A percentile compares a stretch with the other conserved stretches of the same genome.
These are phyloP conservation scores for Globia sparganii DNA, from an alignment of 2,888 invertebrate genomes.

Conservation along the genomic window DNA sequence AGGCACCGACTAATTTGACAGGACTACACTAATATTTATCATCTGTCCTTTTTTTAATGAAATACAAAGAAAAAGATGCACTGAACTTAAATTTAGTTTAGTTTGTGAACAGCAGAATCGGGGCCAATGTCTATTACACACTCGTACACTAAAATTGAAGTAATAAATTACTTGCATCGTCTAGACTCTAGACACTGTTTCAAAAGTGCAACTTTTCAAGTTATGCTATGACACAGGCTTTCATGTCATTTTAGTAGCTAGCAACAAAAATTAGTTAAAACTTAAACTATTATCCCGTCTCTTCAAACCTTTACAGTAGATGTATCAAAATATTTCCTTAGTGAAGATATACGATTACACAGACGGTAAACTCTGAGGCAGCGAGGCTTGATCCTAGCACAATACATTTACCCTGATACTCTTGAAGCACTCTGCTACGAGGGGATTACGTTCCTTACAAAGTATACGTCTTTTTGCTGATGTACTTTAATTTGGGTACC, in stretches of 20 bases:
- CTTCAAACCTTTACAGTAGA: conserved; percentile 25
- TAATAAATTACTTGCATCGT: background rate
- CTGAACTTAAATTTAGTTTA: too few species aligned
- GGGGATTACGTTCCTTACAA: conserved; percentile 57
- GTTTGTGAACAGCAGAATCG: too few species aligned
- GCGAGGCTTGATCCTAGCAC: conserved; percentile 56
- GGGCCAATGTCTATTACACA: too few species aligned
- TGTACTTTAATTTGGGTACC: conserved; percentile 35
- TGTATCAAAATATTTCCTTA: conserved; percentile 59
- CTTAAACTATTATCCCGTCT: conserved; percentile 11
- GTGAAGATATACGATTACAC: conserved; percentile 60
- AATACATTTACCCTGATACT: conserved; percentile 66
- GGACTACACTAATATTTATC: too few species aligned
- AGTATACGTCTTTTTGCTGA: conserved; percentile 32
- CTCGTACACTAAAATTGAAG: background rate
- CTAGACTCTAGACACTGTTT: background rate
- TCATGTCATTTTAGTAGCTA: background rate
- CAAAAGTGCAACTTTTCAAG: background rate
- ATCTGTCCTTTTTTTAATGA: too few species aligned
- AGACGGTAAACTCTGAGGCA: conserved; percentile 63
- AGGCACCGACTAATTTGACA: too few species aligned
- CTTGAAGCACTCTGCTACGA: conserved; percentile 56
- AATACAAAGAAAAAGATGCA: too few species aligned
- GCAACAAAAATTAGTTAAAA: conserved; percentile 9
- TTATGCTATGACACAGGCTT: too few species aligned